A percentile compares a stretch with the other conserved stretches of the same genome.
Conservation (phyloP, 2,797 vertebrate genomes). For the Eutrigla gurnardus region DNA sequence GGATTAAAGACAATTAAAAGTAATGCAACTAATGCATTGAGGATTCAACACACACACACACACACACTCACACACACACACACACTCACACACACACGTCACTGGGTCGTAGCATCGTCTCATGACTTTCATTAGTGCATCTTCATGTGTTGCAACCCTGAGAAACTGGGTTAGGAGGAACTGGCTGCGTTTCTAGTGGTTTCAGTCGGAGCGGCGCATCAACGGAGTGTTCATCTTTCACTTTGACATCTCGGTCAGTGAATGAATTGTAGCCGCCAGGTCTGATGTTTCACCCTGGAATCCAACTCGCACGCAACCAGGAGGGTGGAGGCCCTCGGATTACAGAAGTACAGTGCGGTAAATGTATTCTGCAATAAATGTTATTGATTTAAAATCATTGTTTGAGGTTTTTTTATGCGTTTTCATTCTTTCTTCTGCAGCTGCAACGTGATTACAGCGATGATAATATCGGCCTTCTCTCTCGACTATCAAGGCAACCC, state of each 20-base stretch:
- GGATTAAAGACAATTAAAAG: not conserved
- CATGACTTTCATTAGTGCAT: not conserved
- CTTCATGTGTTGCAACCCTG: conserved; percentile 7
- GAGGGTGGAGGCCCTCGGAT: not conserved
- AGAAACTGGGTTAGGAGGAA: conserved; percentile 33
- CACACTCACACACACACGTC: not conserved
- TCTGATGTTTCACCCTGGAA: not conserved
- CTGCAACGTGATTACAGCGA: not conserved
- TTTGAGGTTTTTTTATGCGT: not conserved
- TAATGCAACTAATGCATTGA: not conserved
- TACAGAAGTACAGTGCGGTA: not conserved
- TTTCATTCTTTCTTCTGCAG: not conserved
- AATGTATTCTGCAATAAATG: not conserved
- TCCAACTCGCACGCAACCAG: not conserved
- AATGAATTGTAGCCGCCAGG: not conserved
- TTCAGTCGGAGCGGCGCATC: conserved; percentile 9
- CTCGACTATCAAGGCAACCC: not conserved
- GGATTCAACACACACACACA: not conserved
- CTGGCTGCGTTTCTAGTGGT: conserved; percentile 34
- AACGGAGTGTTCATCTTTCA: not conserved
- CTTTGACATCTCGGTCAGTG: conserved; percentile 1
- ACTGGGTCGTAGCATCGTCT: not conserved
- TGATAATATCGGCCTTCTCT: not conserved
- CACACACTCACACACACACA: not conserved
- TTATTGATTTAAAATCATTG: not conserved